These are phyloP conservation scores for Leptocoma aspasia DNA, from an alignment of 2,113 vertebrate species.

Conservation along the genomic window DNA sequence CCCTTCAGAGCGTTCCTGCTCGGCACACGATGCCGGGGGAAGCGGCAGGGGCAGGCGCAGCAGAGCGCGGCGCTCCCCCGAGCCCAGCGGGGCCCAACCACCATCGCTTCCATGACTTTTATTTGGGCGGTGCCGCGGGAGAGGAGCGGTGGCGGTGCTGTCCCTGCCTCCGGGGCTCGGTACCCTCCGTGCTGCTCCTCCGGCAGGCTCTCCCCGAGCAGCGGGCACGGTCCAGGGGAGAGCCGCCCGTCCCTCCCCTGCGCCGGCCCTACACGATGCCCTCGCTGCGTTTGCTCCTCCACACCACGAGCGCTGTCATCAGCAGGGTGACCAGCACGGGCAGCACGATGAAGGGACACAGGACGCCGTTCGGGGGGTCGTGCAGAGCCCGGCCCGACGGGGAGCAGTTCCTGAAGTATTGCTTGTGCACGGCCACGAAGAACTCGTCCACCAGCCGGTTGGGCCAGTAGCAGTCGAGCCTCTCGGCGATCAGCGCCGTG, in stretches of 20 bases:
- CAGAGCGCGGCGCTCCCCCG: accelerated
- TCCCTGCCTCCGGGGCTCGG: neutral
- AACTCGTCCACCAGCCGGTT: constrained; percentile 87
- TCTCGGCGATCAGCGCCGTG: constrained; percentile 76
- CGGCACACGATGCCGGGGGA: accelerated
- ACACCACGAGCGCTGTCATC: constrained; percentile 88
- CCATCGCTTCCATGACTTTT: accelerated
- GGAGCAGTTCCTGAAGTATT: constrained; percentile 87
- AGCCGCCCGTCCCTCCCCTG: neutral
- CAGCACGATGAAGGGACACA: constrained; percentile 87
- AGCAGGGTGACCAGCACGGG: constrained; percentile 87
- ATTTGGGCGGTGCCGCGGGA: neutral
- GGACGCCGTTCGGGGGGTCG: constrained; percentile 84
- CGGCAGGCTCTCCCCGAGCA: neutral
- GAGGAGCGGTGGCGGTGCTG: neutral
- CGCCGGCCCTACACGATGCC: constrained; percentile 74
- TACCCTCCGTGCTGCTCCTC: neutral
- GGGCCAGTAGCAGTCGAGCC: constrained; percentile 89
- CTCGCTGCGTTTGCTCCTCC: constrained; percentile 88
- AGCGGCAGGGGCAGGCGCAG: neutral
- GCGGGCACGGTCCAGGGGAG: accelerated
- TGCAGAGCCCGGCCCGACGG: constrained; percentile 77
- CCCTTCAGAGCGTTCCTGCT: accelerated
- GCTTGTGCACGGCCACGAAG: constrained; percentile 84
- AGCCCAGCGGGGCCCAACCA: neutral